A percentile compares a stretch with the other conserved stretches of the same genome.
These are phyloP conservation scores for Muscicapa comitata DNA, from an alignment of 2,797 vertebrate genomes.

Conservation along the genomic window DNA sequence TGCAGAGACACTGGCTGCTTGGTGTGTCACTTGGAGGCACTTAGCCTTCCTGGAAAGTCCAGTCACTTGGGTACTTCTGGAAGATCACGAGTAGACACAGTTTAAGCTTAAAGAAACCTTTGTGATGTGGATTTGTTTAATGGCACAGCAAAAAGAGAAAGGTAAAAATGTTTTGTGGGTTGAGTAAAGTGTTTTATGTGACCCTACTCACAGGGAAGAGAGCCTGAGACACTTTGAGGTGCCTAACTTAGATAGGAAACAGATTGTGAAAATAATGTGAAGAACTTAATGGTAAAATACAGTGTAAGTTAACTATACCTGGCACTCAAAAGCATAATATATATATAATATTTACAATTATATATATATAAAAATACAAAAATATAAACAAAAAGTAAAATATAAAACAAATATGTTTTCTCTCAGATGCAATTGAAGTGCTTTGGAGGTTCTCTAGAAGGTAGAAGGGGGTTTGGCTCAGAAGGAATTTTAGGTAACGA, in stretches of 20 bases:
- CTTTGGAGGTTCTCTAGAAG: background rate
- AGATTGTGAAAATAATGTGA: background rate
- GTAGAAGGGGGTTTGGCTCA: background rate
- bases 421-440: background rate
- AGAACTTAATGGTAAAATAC: background rate
- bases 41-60: background rate
- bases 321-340: background rate
- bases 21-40: background rate
- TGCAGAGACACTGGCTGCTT: background rate
- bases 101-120: background rate
- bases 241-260: background rate
- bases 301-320: background rate
- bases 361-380: background rate
- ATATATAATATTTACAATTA: background rate
- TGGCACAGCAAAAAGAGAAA: background rate
- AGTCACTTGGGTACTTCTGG: background rate
- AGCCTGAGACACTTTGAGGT: background rate
- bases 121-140: background rate
- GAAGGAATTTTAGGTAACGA: background rate
- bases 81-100: background rate
- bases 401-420: background rate
- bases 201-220: background rate
- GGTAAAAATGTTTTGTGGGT: background rate
- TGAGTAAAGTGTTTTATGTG: background rate
- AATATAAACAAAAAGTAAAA: background rate